phyloP scores from a whole-genome alignment of 2,888 invertebrate genomes.

The Eulithis prunata region DNA sequence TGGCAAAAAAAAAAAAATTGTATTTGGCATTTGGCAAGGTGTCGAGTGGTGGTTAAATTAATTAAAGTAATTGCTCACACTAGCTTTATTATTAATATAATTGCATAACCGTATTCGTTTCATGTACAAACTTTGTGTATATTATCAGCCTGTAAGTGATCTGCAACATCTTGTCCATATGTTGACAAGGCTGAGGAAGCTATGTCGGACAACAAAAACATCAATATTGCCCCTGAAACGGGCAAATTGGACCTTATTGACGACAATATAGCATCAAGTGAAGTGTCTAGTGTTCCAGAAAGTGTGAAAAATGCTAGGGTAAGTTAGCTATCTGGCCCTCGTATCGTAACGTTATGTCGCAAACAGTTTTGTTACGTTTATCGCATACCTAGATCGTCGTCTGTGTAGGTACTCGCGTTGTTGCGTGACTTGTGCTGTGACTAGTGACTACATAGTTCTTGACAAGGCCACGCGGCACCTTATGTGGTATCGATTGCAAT shows the following conservation, averaged over 20 bases:
- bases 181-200: conserved; percentile 65
- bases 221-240: conserved; percentile 65
- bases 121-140: background rate
- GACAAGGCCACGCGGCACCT: conserved; percentile 38
- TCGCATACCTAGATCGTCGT: background rate
- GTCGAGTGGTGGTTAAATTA: conserved; percentile 65
- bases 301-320: conserved; percentile 74
- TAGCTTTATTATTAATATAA: background rate
- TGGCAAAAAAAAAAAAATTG: conserved; percentile 45
- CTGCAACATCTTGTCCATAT: conserved; percentile 56
- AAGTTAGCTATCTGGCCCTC: conserved; percentile 21
- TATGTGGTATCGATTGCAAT: conserved; percentile 30
- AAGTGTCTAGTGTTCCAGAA: conserved; percentile 66
- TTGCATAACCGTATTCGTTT: background rate
- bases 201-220: conserved; percentile 78
- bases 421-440: conserved; percentile 13
- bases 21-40: conserved; percentile 56
- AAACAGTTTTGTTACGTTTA: conserved; percentile 3
- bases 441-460: conserved; percentile 18
- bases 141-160: conserved; percentile 22
- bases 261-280: conserved; percentile 67
- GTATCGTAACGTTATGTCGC: background rate
- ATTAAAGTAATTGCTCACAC: conserved; percentile 3
- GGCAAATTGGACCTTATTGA: conserved; percentile 63
- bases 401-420: background rate